These are phyloP conservation scores for Anguilla anguilla DNA, from an alignment of 2,797 vertebrate genomes.

Conservation along the genomic window DNA sequence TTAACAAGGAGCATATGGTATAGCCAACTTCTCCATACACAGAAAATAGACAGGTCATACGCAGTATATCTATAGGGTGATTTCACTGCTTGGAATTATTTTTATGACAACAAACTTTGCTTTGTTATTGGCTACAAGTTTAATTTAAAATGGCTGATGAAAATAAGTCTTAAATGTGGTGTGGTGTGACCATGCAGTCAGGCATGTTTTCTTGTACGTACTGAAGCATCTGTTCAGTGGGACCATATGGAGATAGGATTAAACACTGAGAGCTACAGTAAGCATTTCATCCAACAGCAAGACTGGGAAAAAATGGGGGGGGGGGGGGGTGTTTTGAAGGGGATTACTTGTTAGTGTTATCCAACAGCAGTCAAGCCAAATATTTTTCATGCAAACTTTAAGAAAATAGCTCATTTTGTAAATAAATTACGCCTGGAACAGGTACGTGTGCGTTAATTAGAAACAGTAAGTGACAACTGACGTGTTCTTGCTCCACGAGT, in stretches of 20 bases:
- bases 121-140: background rate
- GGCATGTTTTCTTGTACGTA: conserved; percentile 1
- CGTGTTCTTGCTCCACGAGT: background rate
- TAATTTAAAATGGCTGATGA: background rate
- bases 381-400: background rate
- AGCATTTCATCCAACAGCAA: background rate
- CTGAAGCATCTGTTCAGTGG: conserved; percentile 26
- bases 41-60: background rate
- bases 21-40: background rate
- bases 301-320: background rate
- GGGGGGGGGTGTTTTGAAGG: background rate
- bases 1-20: background rate
- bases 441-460: background rate
- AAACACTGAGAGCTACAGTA: conserved; percentile 25
- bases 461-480: conserved; percentile 9
- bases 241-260: conserved; percentile 29
- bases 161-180: background rate
- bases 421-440: conserved; percentile 6
- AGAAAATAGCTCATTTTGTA: background rate
- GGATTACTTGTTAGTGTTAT: background rate
- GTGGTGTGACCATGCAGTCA: conserved; percentile 2
- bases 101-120: background rate
- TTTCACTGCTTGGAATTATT: background rate
- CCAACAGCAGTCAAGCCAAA: background rate
- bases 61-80: background rate